These are phyloP conservation scores for Tipula helvola DNA, from an alignment of 2,888 invertebrate genomes.

Conservation along the genomic window DNA sequence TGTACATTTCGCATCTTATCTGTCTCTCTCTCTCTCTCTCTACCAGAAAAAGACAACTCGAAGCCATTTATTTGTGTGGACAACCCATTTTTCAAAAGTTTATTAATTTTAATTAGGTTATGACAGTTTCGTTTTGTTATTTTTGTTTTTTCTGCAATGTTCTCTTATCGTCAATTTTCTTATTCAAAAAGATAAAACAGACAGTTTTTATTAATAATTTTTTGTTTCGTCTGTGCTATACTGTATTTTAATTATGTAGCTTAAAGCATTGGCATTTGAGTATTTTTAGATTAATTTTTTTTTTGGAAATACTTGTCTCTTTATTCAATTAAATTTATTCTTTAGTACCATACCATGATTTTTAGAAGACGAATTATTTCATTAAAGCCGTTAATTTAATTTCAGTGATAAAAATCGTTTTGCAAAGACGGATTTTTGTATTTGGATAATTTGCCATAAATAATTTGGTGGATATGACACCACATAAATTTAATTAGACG, in stretches of 20 bases:
- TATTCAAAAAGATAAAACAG: not conserved
- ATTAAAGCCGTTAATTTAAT: no score
- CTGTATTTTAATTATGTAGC: not conserved
- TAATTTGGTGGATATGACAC: no score
- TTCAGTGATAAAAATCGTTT: no score
- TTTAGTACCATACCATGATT: no score
- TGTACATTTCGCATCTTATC: not conserved
- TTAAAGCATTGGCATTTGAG: not conserved
- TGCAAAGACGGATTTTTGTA: no score
- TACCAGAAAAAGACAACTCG: not conserved
- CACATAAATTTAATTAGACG: no score
- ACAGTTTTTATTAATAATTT: not conserved
- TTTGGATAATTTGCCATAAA: no score
- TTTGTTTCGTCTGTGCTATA: not conserved
- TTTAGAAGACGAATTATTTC: no score
- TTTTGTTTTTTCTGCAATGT: not conserved
- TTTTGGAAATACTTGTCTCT: no score
- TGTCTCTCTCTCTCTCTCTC: no score
- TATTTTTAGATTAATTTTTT: no score
- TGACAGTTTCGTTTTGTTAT: not conserved
- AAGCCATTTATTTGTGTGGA: not conserved
- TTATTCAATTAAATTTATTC: no score
- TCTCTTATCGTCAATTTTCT: not conserved
- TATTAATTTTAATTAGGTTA: constrained; percentile 4
- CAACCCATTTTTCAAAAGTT: not conserved